These are phyloP conservation scores for Hypanus sabinus DNA, from an alignment of 2,113 vertebrate genomes.

Conservation along the genomic window DNA sequence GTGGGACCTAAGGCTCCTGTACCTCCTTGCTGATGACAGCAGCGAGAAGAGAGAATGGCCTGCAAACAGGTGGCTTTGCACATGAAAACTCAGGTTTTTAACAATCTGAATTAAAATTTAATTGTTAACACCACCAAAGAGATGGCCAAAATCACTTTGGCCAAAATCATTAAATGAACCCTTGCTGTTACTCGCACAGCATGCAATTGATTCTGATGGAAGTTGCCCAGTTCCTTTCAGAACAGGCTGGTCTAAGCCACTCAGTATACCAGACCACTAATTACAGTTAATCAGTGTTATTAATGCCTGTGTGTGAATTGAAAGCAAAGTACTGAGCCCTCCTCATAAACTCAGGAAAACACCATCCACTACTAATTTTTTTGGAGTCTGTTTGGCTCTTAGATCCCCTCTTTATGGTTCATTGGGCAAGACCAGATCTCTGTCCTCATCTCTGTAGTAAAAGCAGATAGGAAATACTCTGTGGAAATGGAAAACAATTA, in stretches of 20 bases:
- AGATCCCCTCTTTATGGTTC: no score
- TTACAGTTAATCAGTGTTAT: constrained; percentile 99
- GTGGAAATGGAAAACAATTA: no score
- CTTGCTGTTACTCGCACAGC: constrained; percentile 69
- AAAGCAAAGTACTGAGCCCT: constrained; percentile 86
- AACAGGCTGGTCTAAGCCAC: constrained; percentile 75
- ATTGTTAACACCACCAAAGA: constrained; percentile 58
- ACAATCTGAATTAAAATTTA: constrained; percentile 69
- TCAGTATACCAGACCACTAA: constrained; percentile 74
- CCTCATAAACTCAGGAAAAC: constrained; percentile 49
- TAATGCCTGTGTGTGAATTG: constrained; percentile 78
- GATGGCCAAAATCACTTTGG: constrained; percentile 55
- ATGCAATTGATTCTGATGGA: constrained; percentile 84
- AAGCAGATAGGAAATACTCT: no score
- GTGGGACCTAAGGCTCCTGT: no score
- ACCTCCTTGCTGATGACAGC: no score
- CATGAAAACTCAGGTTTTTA: constrained; percentile 45
- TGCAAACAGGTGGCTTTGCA: constrained; percentile 45
- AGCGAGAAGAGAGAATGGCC: no score
- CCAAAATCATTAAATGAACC: constrained; percentile 60
- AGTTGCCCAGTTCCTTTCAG: constrained; percentile 82
- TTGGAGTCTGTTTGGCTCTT: no score
- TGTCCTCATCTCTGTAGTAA: no score
- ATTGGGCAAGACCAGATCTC: no score
- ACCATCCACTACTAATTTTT: not conserved